These are phyloP conservation scores for Zhuqinia jingwanae DNA, from an alignment of 2,888 invertebrate species.

Conservation along the genomic window DNA sequence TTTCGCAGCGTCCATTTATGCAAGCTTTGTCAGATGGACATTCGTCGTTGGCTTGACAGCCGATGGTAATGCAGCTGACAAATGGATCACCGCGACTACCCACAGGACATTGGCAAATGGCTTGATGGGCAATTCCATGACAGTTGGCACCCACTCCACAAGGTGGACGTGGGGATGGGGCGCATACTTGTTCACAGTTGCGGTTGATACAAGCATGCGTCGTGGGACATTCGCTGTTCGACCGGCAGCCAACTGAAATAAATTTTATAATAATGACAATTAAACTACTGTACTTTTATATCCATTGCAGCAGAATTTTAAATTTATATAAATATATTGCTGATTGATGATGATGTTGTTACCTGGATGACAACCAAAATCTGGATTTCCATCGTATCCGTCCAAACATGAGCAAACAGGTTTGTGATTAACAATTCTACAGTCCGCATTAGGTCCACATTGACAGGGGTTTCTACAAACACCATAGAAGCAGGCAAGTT, in stretches of 20 bases:
- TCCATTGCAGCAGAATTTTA: too few relatives aligned
- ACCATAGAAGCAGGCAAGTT: conserved; percentile 92
- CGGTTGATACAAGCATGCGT: conserved; percentile 92
- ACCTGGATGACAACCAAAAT: conserved; percentile 78
- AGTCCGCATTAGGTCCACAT: conserved; percentile 85
- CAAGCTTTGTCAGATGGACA: conserved; percentile 93
- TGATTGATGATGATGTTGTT: too few relatives aligned
- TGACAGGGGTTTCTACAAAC: conserved; percentile 93
- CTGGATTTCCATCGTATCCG: conserved; percentile 79
- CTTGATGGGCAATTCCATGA: conserved; percentile 79
- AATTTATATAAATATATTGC: neutral
- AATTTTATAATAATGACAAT: too few relatives aligned
- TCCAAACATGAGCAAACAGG: conserved; percentile 80
- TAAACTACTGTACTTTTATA: too few relatives aligned
- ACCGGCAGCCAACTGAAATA: conserved; percentile 87
- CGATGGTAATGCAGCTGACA: conserved; percentile 83
- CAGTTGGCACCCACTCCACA: conserved; percentile 80
- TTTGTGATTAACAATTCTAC: conserved; percentile 81
- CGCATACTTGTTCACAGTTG: conserved; percentile 90
- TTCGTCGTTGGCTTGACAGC: conserved; percentile 92
- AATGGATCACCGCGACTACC: conserved; percentile 80
- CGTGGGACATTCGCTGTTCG: conserved; percentile 89
- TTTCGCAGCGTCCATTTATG: conserved; percentile 89
- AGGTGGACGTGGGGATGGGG: conserved; percentile 79
- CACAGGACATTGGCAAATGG: conserved; percentile 80